A percentile compares a stretch with the other conserved stretches of the same genome.
Evolutionary conservation across 2,888 invertebrate species (phyloP).

Genomic region (Nasonovia ribisnigri): DNA sequence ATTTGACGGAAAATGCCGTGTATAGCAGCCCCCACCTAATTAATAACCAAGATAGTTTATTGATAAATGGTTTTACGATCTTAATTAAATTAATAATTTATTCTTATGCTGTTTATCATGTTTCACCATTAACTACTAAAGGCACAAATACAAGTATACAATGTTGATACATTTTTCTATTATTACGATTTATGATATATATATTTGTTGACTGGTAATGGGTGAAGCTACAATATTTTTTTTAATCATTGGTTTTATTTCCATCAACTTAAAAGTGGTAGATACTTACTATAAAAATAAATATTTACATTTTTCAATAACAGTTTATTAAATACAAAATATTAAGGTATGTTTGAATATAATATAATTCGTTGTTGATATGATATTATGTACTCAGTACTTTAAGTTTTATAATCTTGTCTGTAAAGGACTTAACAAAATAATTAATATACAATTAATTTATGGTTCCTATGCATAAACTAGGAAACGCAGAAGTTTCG

Average conservation of each 20-base stretch:
- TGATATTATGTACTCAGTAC: neutral
- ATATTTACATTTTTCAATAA: neutral
- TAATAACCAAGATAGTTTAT: neutral
- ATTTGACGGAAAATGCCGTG: neutral
- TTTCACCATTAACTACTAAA: neutral
- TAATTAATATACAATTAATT: neutral
- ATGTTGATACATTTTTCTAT: neutral
- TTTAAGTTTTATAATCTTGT: neutral
- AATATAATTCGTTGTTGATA: neutral
- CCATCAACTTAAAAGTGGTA: too few species aligned
- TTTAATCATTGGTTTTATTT: neutral
- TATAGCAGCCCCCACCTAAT: neutral
- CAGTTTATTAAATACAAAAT: neutral
- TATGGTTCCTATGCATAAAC: too few species aligned
- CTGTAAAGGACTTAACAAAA: neutral
- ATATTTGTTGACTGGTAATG: neutral
- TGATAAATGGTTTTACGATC: neutral
- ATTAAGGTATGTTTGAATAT: neutral
- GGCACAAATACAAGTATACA: too few species aligned
- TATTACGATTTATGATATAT: neutral
- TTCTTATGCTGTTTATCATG: neutral
- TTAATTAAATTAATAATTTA: neutral
- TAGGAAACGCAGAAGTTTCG: too few species aligned
- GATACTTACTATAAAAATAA: neutral
- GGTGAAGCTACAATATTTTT: neutral